Base-by-base conservation (phyloP, 2,797 vertebrate species). In the Cuniculus paca region DNA sequence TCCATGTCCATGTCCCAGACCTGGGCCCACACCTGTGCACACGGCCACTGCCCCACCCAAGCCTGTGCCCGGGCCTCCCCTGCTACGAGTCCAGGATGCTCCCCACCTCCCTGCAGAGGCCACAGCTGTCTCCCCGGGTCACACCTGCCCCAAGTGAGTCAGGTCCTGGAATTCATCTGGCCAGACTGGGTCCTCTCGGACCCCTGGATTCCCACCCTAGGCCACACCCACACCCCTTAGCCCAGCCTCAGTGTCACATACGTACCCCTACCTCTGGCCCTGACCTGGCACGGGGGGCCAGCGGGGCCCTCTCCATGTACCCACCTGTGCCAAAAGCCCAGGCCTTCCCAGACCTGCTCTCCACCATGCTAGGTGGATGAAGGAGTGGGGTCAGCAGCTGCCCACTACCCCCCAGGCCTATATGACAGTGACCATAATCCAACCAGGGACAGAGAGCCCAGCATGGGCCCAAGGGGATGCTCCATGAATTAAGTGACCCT, bases 381-480 rank as follows among this genome's bases (percentile, higher is more conserved):
- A 36, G 45, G 6, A 1, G 0, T 11, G 0, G 0, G 61, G 78
- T n/a, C 28, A 14, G 54, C 75, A 36, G 36, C 8, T 48, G 68
- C 48, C 72, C 82, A 31, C 39, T 45, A n/a, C 6, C 31, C 65
- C 77, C 19, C 61, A 31, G 56, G n/a, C 34, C 65, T 52, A 20
- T n/a, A 3, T 24, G 36, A 50, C 91, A 22, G 14, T 20, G 19
- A 63, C 19, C 4, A 24, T 31, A 9, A 72, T n/a, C 88, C 70
- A 74, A 17, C 12, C 72, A 39, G 58, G 60, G 24, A 28, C 54
- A 31, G 1, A n/a, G 22, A 87, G 65, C 77, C 83, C 61, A n/a
- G 3, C 78, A 12, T 6, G n/a, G 42, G 52, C 68, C 54, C 0
- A 2, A 36, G 36, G 0, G 26, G 26, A 3, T 48, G 50, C 42